Evolutionary conservation across 1,140 invertebrate species (phyloP).

Genomic region (Delia radicum): DNA sequence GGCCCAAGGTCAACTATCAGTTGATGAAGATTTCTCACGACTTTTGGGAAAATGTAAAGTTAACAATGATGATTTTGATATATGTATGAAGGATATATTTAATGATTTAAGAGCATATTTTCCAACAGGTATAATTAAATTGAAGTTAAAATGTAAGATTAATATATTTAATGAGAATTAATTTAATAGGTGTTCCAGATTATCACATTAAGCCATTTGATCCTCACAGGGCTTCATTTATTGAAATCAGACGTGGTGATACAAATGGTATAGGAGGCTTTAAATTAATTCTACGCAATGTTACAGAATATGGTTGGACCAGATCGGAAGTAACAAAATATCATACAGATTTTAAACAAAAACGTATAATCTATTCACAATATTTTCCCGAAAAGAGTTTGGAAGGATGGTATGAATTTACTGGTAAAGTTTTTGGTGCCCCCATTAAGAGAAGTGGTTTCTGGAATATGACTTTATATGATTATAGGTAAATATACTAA

Average conservation of each 20-base stretch:
- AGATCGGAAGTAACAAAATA: slow-evolving; percentile 75
- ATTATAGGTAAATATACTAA: slow-evolving; percentile 58
- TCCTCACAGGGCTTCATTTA: slow-evolving; percentile 70
- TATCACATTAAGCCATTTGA: slow-evolving; percentile 74
- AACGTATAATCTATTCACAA: slow-evolving; percentile 71
- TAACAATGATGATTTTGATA: slow-evolving; percentile 65
- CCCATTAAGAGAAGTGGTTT: slow-evolving; percentile 64
- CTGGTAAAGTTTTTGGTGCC: slow-evolving; percentile 63
- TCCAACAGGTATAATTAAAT: slow-evolving; percentile 64
- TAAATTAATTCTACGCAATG: slow-evolving; percentile 68
- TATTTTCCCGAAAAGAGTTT: slow-evolving; percentile 78
- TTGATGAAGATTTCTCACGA: slow-evolving; percentile 43
- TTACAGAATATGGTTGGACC: slow-evolving; percentile 76
- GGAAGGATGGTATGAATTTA: slow-evolving; percentile 68
- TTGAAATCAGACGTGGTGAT: slow-evolving; percentile 64
- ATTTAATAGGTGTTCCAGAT: slow-evolving; percentile 65
- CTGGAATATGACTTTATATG: slow-evolving; percentile 74
- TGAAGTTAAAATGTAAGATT: neutral
- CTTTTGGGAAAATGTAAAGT: slow-evolving; percentile 64
- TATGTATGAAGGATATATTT: slow-evolving; percentile 71
- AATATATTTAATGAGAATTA: neutral
- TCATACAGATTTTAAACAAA: slow-evolving; percentile 67
- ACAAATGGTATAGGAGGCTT: slow-evolving; percentile 63
- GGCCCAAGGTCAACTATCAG: slow-evolving; percentile 29
- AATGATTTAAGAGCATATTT: slow-evolving; percentile 72